Base-by-base conservation (phyloP, 2,888 invertebrate genomes). In the Cheilosia soror region DNA sequence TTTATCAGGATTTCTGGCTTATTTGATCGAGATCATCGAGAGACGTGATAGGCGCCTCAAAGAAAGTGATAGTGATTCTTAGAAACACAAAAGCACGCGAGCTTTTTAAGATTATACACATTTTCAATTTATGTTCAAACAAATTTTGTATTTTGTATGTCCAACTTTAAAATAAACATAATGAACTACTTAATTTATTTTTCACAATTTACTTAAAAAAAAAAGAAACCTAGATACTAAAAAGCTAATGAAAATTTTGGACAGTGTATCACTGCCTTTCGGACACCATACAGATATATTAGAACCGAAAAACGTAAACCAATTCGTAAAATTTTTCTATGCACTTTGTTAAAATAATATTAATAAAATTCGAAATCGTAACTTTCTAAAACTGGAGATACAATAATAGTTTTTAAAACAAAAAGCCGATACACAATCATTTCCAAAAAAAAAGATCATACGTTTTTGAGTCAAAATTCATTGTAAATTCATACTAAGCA, bases 1-100 rank as follows among this genome's bases (percentile, higher is more conserved):
- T 20, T 91, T 97, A 25, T 95, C 97, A 33, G 98, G 97, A 37
- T 88, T 92, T 71, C 88, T 90, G 84, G 92, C 92, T 63, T 92
- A 91, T 88, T 87, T 92, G 76, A 90, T 92, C 72, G 92, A 92
- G 82, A 89, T 92, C 79, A 90, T 92, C 73, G 90, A 91, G 80
- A 90, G 89, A 72, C 90, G 90, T 83, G 85, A 90, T 66, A 82
- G 69, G 57, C 76, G 79, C 47, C 87, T 88, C 72, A 91, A 90
- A 88, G 90, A 89, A 88, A 91, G 90, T 90, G 90, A 91, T 89
- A 91, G 91, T 89, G 91, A 91, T 90, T 87, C 87, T 87, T 87
- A 87, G 77, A 78, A 77, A 53, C 81, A 81, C 71, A 85, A 81
- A 73, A 49, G 66, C 42, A 80, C 69, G 65, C 60, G 75, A 75